phyloP scores from a whole-genome alignment of 2,797 vertebrate genomes.

The Siniperca scherzeri region DNA sequence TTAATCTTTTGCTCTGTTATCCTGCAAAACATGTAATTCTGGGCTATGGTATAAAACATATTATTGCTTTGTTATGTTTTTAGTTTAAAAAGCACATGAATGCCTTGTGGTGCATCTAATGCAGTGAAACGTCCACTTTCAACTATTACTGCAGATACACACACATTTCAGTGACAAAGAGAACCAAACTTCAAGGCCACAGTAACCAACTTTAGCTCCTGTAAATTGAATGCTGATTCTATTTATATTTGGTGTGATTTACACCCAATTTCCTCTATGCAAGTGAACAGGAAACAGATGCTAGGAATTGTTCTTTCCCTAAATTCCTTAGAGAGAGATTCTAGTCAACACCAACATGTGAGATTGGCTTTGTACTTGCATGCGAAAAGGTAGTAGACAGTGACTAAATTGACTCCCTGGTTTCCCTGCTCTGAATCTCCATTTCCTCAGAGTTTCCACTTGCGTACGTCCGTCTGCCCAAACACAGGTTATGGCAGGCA shows the following conservation, averaged over 20 bases:
- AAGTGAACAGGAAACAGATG: slow-evolving; percentile 99
- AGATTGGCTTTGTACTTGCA: slow-evolving; percentile 92
- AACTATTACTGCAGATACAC: slow-evolving; percentile 19
- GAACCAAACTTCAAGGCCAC: slow-evolving; percentile 65
- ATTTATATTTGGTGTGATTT: slow-evolving; percentile 95
- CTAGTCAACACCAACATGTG: slow-evolving; percentile 88
- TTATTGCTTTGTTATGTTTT: slow-evolving; percentile 1
- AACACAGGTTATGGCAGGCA: slow-evolving; percentile 84
- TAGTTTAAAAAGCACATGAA: slow-evolving; percentile 19
- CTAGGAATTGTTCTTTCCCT: slow-evolving; percentile 92
- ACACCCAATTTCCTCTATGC: slow-evolving; percentile 92
- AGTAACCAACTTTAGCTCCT: slow-evolving; percentile 74
- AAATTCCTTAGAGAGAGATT: slow-evolving; percentile 92
- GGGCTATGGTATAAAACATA: background rate
- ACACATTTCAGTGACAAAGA: slow-evolving; percentile 36
- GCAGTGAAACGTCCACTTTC: slow-evolving; percentile 21
- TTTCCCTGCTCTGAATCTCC: slow-evolving; percentile 92
- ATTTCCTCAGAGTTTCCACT: slow-evolving; percentile 97
- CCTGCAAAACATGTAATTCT: background rate
- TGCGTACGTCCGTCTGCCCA: slow-evolving; percentile 92
- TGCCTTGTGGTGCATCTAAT: slow-evolving; percentile 24
- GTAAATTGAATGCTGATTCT: slow-evolving; percentile 87
- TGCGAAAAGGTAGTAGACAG: slow-evolving; percentile 90
- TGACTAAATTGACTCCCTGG: slow-evolving; percentile 89
- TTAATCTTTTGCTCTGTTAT: background rate